Conservation (phyloP, 2,888 invertebrate genomes). For the Drosophila paramelanica region DNA sequence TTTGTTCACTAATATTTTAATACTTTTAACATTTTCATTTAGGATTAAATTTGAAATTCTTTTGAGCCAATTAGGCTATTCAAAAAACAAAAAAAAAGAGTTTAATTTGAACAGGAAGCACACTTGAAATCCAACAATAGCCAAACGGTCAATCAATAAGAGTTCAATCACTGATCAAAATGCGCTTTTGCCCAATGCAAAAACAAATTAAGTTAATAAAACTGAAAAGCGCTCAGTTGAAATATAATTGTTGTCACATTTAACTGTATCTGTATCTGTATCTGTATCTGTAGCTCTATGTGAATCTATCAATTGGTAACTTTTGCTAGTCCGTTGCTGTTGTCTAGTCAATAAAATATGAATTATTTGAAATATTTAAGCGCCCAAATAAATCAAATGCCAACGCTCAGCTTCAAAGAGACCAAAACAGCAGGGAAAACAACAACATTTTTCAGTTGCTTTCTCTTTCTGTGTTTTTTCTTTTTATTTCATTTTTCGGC, state of each 20-base stretch:
- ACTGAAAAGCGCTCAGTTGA: constrained; percentile 30
- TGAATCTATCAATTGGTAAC: constrained; percentile 33
- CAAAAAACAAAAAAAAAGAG: constrained; percentile 7
- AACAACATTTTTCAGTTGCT: constrained; percentile 40
- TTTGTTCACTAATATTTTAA: background rate
- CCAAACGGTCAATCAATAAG: constrained; percentile 18
- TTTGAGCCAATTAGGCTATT: constrained; percentile 8
- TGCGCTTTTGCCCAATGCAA: constrained; percentile 32
- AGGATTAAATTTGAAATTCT: background rate
- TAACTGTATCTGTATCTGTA: constrained; percentile 2
- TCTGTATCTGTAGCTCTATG: background rate
- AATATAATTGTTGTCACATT: constrained; percentile 49
- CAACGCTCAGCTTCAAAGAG: constrained; percentile 62
- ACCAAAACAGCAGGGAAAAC: constrained; percentile 20
- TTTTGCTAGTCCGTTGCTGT: constrained; percentile 11
- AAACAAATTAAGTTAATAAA: constrained; percentile 58
- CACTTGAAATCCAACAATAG: constrained; percentile 7
- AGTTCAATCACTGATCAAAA: constrained; percentile 35
- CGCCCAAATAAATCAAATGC: constrained; percentile 68
- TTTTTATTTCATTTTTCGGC: constrained; percentile 5
- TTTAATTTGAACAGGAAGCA: background rate
- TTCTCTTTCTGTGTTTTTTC: constrained; percentile 3
- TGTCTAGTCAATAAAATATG: constrained; percentile 73
- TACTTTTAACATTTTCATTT: background rate
- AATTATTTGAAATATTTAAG: constrained; percentile 75